Evolutionary conservation across 1,140 invertebrate species (phyloP).

Genomic region (Cyclargus thomasi): DNA sequence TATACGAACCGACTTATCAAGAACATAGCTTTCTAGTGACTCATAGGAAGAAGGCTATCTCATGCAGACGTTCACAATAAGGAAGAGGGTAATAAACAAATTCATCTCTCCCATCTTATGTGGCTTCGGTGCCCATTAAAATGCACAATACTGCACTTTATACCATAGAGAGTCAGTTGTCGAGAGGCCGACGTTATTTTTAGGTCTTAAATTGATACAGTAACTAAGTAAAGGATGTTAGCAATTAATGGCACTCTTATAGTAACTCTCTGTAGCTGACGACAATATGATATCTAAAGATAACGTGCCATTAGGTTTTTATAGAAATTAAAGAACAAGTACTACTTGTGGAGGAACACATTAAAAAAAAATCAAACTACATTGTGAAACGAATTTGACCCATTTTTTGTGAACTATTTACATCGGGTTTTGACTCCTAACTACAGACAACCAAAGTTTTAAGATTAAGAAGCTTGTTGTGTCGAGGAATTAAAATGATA

Average conservation of each 20-base stretch:
- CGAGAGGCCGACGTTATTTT: slow-evolving; percentile 65
- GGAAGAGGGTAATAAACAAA: slow-evolving; percentile 75
- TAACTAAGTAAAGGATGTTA: slow-evolving; percentile 69
- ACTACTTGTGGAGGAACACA: neutral
- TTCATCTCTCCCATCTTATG: slow-evolving; percentile 72
- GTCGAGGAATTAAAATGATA: neutral
- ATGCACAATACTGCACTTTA: slow-evolving; percentile 73
- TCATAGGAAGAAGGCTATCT: slow-evolving; percentile 74
- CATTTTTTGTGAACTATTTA: too few relatives aligned
- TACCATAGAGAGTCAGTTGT: slow-evolving; percentile 43
- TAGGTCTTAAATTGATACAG: slow-evolving; percentile 65
- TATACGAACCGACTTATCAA: slow-evolving; percentile 58
- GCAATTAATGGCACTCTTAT: slow-evolving; percentile 66
- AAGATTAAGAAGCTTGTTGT: neutral
- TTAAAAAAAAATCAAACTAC: neutral
- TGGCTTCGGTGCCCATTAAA: slow-evolving; percentile 66
- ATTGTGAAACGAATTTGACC: too few relatives aligned
- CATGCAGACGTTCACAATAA: slow-evolving; percentile 72
- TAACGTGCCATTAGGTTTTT: slow-evolving; percentile 25
- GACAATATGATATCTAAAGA: slow-evolving; percentile 26
- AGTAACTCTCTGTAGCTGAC: slow-evolving; percentile 33
- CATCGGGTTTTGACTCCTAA: neutral
- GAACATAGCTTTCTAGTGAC: slow-evolving; percentile 72
- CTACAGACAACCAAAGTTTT: neutral
- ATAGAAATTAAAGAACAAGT: neutral